Percentiles rank a stretch among this genome's conserved stretches.
These are phyloP conservation scores for Epirrita christyi DNA, from an alignment of 2,888 invertebrate species.

Conservation along the genomic window DNA sequence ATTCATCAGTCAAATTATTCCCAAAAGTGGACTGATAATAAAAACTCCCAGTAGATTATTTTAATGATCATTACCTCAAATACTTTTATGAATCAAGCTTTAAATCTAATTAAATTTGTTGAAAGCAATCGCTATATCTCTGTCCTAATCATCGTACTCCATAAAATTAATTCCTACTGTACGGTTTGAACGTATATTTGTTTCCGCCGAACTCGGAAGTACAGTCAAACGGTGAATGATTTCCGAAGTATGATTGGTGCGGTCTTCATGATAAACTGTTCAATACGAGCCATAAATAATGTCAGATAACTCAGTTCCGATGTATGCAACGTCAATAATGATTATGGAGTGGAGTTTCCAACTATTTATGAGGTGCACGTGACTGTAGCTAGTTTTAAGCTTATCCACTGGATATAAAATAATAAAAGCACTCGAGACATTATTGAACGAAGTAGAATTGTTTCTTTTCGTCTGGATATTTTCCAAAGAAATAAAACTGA, in stretches of 20 bases:
- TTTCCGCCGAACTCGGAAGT: not conserved
- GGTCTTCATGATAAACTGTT: slow-evolving; percentile 20
- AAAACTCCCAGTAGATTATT: too few species aligned
- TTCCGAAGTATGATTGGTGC: slow-evolving; percentile 17
- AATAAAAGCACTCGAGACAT: not conserved
- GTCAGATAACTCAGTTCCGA: slow-evolving; percentile 20
- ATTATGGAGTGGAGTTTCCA: slow-evolving; percentile 26
- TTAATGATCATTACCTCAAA: too few species aligned
- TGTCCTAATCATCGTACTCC: too few species aligned
- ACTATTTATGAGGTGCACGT: slow-evolving; percentile 28
- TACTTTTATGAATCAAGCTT: too few species aligned
- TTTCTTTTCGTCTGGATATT: too few species aligned
- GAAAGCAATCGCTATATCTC: too few species aligned
- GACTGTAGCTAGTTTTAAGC: slow-evolving; percentile 19
- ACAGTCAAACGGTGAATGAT: slow-evolving; percentile 21
- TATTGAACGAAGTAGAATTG: too few species aligned
- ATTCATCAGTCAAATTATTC: too few species aligned
- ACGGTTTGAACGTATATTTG: slow-evolving; percentile 1
- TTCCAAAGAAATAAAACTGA: too few species aligned
- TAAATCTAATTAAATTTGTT: too few species aligned
- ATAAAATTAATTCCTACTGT: too few species aligned
- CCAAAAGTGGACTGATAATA: too few species aligned
- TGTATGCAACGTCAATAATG: slow-evolving; percentile 24
- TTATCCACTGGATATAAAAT: not conserved
- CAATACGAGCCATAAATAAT: slow-evolving; percentile 21